Conservation (phyloP, 2,888 invertebrate genomes). For the Philopedon plagiatum region DNA sequence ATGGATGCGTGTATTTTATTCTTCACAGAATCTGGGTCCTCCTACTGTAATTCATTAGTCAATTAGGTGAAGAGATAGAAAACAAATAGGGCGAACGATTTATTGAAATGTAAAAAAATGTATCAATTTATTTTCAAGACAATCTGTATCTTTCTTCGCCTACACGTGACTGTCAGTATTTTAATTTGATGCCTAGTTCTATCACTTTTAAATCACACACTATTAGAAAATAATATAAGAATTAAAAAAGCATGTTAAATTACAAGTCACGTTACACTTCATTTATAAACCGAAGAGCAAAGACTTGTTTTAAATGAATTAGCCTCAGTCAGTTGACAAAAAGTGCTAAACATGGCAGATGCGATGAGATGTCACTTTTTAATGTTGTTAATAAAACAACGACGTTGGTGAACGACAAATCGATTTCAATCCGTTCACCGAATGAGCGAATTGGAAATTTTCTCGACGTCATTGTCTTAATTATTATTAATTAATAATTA, state of each 20-base stretch:
- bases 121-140: no score
- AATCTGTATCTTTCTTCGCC: not conserved
- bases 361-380: slow-evolving; percentile 33
- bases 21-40: no score
- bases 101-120: no score
- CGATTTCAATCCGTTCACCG: slow-evolving; percentile 26
- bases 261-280: slow-evolving; percentile 40
- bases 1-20: no score
- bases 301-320: slow-evolving; percentile 40
- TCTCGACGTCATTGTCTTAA: slow-evolving; percentile 35
- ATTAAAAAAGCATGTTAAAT: not conserved
- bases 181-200: not conserved
- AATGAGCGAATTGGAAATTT: slow-evolving; percentile 32
- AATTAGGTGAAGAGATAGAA: no score
- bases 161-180: no score
- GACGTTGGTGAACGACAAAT: slow-evolving; percentile 29
- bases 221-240: not conserved
- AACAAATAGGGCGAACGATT: no score
- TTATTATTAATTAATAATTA: slow-evolving; percentile 38
- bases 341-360: slow-evolving; percentile 29
- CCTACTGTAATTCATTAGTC: no score
- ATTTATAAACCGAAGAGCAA: slow-evolving; percentile 24
- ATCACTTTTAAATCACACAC: not conserved
- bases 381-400: slow-evolving; percentile 26
- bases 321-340: slow-evolving; percentile 32